These are phyloP conservation scores for Polylopha cassiicola DNA, from an alignment of 2,888 invertebrate genomes.

Conservation along the genomic window DNA sequence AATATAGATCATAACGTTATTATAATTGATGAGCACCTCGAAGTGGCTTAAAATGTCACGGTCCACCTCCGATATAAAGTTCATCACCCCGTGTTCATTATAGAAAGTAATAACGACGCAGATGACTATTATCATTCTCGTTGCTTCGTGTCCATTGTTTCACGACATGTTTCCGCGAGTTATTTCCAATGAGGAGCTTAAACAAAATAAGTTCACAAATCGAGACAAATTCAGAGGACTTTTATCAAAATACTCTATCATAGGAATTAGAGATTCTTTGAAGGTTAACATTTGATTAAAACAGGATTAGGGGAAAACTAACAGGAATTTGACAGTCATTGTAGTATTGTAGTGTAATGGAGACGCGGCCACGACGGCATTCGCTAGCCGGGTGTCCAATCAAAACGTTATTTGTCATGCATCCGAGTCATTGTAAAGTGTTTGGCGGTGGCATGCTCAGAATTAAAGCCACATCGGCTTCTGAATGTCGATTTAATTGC, in stretches of 20 bases:
- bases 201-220: no score
- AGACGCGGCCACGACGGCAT: slow-evolving; percentile 32
- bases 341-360: slow-evolving; percentile 21
- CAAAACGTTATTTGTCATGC: slow-evolving; percentile 75
- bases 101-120: slow-evolving; percentile 61
- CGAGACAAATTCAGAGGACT: no score
- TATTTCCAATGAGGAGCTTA: no score
- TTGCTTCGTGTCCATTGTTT: slow-evolving; percentile 52
- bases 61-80: slow-evolving; percentile 62
- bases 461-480: slow-evolving; percentile 70
- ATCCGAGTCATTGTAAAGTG: slow-evolving; percentile 70
- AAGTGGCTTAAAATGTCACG: slow-evolving; percentile 63
- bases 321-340: not conserved
- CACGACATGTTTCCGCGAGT: slow-evolving; percentile 27
- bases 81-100: slow-evolving; percentile 70
- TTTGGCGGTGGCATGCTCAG: slow-evolving; percentile 64
- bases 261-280: no score
- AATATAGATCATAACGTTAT: slow-evolving; percentile 46
- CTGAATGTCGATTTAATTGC: slow-evolving; percentile 77
- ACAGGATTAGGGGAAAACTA: no score
- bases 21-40: slow-evolving; percentile 56
- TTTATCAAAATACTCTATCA: no score
- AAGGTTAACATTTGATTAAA: no score
- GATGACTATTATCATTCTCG: slow-evolving; percentile 68
- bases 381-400: slow-evolving; percentile 58